Conservation (phyloP, 2,888 invertebrate species). For the Nymphalis polychloros region DNA sequence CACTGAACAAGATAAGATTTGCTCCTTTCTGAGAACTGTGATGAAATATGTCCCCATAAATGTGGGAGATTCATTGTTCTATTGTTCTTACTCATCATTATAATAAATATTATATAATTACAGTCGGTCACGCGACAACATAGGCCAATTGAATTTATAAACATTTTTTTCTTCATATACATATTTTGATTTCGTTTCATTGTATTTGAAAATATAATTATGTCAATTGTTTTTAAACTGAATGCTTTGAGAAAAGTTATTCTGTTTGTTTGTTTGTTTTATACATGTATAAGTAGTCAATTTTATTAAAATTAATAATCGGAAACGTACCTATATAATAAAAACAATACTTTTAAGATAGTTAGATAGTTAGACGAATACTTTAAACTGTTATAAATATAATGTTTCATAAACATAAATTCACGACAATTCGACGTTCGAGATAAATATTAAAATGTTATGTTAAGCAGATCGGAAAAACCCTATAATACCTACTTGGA, state of each 20-base stretch:
- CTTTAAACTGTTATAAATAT: neutral
- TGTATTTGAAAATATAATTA: constrained; percentile 12
- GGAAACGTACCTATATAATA: no score
- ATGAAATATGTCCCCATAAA: constrained; percentile 59
- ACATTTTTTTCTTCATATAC: neutral
- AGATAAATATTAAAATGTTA: constrained; percentile 28
- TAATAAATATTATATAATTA: constrained; percentile 56
- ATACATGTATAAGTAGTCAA: no score
- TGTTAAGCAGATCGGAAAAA: constrained; percentile 37
- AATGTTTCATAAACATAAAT: constrained; percentile 8
- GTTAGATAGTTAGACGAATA: no score
- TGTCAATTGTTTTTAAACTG: no score
- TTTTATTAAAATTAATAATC: no score
- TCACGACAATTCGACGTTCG: constrained; percentile 14
- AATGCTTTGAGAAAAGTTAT: no score
- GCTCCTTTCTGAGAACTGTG: constrained; percentile 58
- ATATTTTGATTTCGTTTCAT: neutral
- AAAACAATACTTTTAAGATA: no score
- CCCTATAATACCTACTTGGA: constrained; percentile 35
- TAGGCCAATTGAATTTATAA: constrained; percentile 32
- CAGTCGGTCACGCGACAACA: constrained; percentile 63
- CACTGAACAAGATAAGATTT: constrained; percentile 35
- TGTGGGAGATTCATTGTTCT: constrained; percentile 77
- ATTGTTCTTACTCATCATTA: constrained; percentile 72
- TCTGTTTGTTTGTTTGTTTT: no score